phyloP scores from a whole-genome alignment of 2,888 invertebrate genomes.

The Agrilus cyanescens region DNA sequence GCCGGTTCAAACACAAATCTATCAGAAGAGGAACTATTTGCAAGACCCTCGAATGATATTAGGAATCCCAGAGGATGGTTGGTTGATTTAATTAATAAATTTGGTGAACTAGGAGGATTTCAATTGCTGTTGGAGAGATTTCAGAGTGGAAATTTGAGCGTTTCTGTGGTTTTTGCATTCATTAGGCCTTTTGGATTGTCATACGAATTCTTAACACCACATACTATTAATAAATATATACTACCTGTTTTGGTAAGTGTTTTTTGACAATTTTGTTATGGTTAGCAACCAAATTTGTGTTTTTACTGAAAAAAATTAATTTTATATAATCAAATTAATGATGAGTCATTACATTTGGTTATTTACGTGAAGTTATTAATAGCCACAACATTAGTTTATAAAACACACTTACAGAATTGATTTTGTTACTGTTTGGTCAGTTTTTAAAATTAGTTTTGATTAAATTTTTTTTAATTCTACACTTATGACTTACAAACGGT shows the following conservation, averaged over 20 bases:
- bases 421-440: too few species aligned
- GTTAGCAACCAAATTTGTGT: background rate
- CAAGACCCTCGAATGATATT: slow-evolving; percentile 65
- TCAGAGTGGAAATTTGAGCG: slow-evolving; percentile 60
- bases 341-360: too few species aligned
- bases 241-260: slow-evolving; percentile 75
- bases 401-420: too few species aligned
- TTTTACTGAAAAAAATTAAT: background rate
- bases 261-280: background rate
- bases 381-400: too few species aligned
- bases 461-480: too few species aligned
- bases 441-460: too few species aligned
- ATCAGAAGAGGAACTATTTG: slow-evolving; percentile 60
- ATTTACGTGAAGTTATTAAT: too few species aligned
- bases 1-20: slow-evolving; percentile 47
- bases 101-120: slow-evolving; percentile 85
- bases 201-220: slow-evolving; percentile 79
- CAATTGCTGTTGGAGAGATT: slow-evolving; percentile 74
- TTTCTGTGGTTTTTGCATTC: slow-evolving; percentile 68
- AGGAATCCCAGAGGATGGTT: slow-evolving; percentile 89
- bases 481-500: too few species aligned
- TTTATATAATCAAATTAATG: too few species aligned
- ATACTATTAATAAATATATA: slow-evolving; percentile 84
- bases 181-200: slow-evolving; percentile 87
- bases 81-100: slow-evolving; percentile 89